Base-by-base conservation (phyloP, 2,888 invertebrate species). In the Oscheius sp. region DNA sequence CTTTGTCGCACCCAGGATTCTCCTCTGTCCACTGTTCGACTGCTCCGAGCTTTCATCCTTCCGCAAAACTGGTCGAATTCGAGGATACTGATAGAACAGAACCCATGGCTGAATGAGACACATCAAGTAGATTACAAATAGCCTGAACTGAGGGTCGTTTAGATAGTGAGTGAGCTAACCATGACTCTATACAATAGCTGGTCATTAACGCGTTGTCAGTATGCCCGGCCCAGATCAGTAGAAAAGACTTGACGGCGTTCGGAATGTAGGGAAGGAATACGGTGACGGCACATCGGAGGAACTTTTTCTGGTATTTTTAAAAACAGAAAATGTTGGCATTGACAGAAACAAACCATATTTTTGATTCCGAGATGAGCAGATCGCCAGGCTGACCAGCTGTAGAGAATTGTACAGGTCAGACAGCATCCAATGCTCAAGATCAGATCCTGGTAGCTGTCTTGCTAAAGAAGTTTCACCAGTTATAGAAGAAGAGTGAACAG, bases 201-300 rank as follows among this genome's bases (percentile, higher is more conserved):
- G 63, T 42, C 9, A 63, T 10, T 5, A 13, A 47, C 0, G 42
- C 37, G 10, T 63, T 63, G 47, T 42, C 48, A 13, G 63, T 47
- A 48, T 63, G 37, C 2, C 63, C 37, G 29, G 63, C 63, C 2
- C 47, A 63, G 48, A 63, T 37, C 1, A 63, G 48, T 5, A 63
- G 63, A n/a, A 4, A 63, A 21, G 63, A 63, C 37, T 63, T 63
- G 47, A 63, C 47, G 13, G 63, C 42, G 29, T 63, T 63, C 13
- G 63, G 63, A 32, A 63, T 48, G 42, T 63, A 63, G n/a, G 63
- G 63, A 2, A 63, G 9, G 63, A 63, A 63, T 3, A 63, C 63
- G 7, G 63, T 63, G 11, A 63, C 48, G 1, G 63, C 63, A 48
- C 63, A 63, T 35, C 63, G 63, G 29, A 63, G 37, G 29, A 63